phyloP scores from a whole-genome alignment of 37 sponge, comb jelly and placozoan species.

The Geodia barretti region DNA sequence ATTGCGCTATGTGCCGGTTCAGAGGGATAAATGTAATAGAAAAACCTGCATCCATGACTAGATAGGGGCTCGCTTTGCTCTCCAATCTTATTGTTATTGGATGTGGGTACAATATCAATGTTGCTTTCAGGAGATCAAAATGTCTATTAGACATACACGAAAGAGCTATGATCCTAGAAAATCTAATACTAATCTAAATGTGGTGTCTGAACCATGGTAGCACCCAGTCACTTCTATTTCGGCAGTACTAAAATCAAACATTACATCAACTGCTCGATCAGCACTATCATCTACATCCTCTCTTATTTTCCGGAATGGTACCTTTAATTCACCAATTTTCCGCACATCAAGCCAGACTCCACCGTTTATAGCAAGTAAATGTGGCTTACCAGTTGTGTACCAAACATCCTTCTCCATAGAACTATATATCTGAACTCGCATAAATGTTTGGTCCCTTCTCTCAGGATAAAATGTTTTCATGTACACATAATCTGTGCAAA shows the following conservation, averaged over 20 bases:
- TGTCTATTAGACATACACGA: too few species aligned
- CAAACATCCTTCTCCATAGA: conserved; percentile 18
- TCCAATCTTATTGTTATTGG: too few species aligned
- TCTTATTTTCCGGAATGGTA: not conserved
- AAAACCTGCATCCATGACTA: too few species aligned
- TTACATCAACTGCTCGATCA: conserved; percentile 11
- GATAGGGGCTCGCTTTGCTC: too few species aligned
- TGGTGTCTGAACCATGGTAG: not conserved
- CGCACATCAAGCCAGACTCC: not conserved
- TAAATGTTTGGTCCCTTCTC: not conserved
- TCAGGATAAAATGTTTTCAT: conserved; percentile 13
- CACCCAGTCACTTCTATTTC: conserved; percentile 37
- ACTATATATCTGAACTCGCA: conserved; percentile 18
- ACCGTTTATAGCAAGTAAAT: not conserved
- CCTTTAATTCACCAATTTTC: conserved; percentile 34
- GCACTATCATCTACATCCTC: not conserved
- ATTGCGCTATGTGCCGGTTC: too few species aligned
- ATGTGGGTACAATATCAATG: too few species aligned
- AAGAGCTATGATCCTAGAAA: too few species aligned
- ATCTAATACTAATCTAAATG: conserved; percentile 21
- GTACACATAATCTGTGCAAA: conserved; percentile 30
- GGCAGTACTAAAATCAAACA: conserved; percentile 39
- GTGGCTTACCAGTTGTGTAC: conserved; percentile 9
- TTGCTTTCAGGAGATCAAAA: too few species aligned
- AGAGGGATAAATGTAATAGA: too few species aligned